A percentile compares a stretch with the other conserved stretches of the same genome.
phyloP scores from a whole-genome alignment of 1,140 invertebrate genomes.

The Dinoponera quadriceps region DNA sequence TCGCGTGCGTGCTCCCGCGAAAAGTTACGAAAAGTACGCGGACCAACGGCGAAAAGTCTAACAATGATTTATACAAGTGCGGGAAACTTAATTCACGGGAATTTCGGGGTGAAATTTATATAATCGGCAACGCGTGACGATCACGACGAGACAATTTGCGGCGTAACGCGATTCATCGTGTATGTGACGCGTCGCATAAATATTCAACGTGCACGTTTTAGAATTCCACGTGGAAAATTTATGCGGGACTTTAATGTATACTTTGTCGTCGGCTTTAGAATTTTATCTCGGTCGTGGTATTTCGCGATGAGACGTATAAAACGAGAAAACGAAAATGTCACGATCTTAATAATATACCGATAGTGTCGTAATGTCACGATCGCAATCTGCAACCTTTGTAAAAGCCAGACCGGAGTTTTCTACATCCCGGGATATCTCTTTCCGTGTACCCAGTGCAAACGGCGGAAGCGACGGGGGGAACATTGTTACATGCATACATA shows the following conservation, averaged over 20 bases:
- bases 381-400: background rate
- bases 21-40: conserved; percentile 8
- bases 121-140: background rate
- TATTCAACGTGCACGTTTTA: conserved; percentile 1
- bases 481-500: conserved; percentile 45
- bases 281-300: conserved; percentile 18
- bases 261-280: conserved; percentile 9
- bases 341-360: conserved; percentile 15
- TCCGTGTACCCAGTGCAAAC: conserved; percentile 1
- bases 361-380: conserved; percentile 19
- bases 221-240: background rate
- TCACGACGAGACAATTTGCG: conserved; percentile 29
- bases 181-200: conserved; percentile 6
- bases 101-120: conserved; percentile 10
- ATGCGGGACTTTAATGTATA: conserved; percentile 9
- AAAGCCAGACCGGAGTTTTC: conserved; percentile 20
- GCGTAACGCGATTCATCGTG: conserved; percentile 3
- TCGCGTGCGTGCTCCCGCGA: background rate
- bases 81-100: conserved; percentile 4
- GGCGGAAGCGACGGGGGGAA: background rate
- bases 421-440: conserved; percentile 7
- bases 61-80: conserved; percentile 25
- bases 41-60: conserved; percentile 11
- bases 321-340: background rate
- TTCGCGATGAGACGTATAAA: background rate